Percentiles rank a stretch among this genome's conserved stretches.
Evolutionary conservation across 2,113 vertebrate species (phyloP).

Genomic region (Redunca redunca): DNA sequence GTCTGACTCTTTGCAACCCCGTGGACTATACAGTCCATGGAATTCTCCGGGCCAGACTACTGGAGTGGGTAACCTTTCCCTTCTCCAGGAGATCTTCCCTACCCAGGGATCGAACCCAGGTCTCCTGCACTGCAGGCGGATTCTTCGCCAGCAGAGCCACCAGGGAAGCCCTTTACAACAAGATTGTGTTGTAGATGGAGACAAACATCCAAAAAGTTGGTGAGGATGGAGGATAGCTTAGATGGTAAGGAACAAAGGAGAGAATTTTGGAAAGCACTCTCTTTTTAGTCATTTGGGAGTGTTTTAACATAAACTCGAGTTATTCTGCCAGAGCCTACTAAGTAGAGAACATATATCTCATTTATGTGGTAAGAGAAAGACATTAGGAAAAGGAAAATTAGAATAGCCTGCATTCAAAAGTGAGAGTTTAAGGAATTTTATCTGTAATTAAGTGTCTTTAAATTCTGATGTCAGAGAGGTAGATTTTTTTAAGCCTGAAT

Average conservation of each 20-base stretch:
- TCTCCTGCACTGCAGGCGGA: background rate
- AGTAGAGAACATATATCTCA: background rate
- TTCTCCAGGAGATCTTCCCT: background rate
- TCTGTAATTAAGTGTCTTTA: background rate
- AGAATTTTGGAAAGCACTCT: background rate
- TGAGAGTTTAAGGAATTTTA: background rate
- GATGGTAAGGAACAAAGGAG: background rate
- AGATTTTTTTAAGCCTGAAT: background rate
- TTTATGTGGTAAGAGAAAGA: background rate
- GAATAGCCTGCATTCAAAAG: background rate
- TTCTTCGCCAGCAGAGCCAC: background rate
- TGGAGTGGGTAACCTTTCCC: background rate
- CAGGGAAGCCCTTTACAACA: background rate
- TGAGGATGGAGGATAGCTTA: background rate
- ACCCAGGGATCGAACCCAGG: background rate
- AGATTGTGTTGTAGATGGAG: background rate
- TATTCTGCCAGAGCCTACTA: background rate
- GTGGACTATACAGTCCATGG: background rate
- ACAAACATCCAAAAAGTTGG: background rate
- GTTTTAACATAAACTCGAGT: background rate
- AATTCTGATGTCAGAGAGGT: background rate
- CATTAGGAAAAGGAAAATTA: background rate
- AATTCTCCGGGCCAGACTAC: background rate
- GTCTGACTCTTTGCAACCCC: background rate
- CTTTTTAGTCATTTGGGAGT: background rate